Percentiles rank a stretch among this genome's conserved stretches.
Conservation (phyloP, 2,113 vertebrate species). For the Patagioenas fasciata region DNA sequence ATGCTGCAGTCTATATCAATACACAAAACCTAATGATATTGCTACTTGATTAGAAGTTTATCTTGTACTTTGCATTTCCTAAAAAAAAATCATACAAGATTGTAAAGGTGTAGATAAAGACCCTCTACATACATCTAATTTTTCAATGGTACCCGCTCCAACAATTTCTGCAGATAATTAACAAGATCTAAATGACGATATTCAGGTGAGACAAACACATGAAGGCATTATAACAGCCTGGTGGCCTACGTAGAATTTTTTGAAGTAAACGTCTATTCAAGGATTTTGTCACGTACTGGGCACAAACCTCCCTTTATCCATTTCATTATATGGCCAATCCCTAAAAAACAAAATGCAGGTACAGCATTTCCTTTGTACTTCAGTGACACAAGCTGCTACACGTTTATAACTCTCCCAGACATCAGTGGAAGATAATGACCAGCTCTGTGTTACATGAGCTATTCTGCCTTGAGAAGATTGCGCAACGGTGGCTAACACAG, state of each 20-base stretch:
- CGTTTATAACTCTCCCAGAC: not conserved
- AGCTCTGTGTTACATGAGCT: not conserved
- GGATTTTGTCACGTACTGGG: not conserved
- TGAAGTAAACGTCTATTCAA: not conserved
- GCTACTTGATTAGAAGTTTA: not conserved
- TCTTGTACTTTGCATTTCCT: not conserved
- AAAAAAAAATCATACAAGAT: not conserved
- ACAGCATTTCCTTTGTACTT: not conserved
- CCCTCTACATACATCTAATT: not conserved
- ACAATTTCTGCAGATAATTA: not conserved
- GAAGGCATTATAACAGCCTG: not conserved
- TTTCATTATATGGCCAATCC: not conserved
- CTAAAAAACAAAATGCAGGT: constrained; percentile 5
- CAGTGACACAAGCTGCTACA: not conserved
- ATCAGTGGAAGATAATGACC: not conserved
- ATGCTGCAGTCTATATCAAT: not conserved
- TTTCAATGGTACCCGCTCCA: not conserved
- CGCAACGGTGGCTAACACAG: not conserved
- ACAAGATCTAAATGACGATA: not conserved
- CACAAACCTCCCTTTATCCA: not conserved
- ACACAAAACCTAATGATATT: not conserved
- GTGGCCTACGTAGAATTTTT: not conserved
- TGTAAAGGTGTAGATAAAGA: not conserved
- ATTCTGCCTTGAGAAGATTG: not conserved
- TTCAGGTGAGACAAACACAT: not conserved